Evolutionary conservation across 2,113 vertebrate species (phyloP).

Genomic region (Corydoras maculifer): DNA sequence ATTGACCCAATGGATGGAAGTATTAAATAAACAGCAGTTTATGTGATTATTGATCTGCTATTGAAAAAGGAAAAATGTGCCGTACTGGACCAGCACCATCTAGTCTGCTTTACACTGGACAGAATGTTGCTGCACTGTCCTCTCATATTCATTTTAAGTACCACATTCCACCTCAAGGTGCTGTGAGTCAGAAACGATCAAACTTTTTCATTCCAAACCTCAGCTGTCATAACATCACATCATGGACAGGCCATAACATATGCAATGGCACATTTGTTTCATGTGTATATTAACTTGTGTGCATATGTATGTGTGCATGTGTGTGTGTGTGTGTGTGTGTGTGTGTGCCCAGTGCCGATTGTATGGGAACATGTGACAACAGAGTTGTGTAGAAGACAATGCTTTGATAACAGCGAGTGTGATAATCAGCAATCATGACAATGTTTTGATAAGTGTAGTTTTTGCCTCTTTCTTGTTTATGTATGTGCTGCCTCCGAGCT

Average conservation of each 20-base stretch:
- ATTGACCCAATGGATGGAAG: no score
- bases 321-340: not conserved
- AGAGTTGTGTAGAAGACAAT: constrained; percentile 17
- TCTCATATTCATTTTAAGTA: not conserved
- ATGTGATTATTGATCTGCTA: no score
- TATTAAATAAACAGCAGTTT: no score
- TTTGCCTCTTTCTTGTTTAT: constrained; percentile 26
- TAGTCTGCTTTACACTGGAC: no score
- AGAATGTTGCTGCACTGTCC: not conserved
- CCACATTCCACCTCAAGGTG: no score
- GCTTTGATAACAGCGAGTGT: constrained; percentile 16
- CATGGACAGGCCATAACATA: constrained; percentile 14
- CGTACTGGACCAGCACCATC: no score
- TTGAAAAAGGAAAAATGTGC: no score
- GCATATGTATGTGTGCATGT: not conserved
- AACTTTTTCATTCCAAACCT: no score
- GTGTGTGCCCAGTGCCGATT: not conserved
- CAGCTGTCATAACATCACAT: no score
- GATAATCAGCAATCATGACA: constrained; percentile 11
- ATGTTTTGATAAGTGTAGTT: constrained; percentile 20
- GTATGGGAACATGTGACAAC: not conserved
- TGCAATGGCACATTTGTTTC: constrained; percentile 1
- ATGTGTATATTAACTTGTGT: not conserved
- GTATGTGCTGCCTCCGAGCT: constrained; percentile 16
- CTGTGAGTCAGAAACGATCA: no score